Evolutionary conservation across 1,140 invertebrate species (phyloP), one percentile per base, ranked within the genome.

Genomic region (Diprion similis): DNA sequence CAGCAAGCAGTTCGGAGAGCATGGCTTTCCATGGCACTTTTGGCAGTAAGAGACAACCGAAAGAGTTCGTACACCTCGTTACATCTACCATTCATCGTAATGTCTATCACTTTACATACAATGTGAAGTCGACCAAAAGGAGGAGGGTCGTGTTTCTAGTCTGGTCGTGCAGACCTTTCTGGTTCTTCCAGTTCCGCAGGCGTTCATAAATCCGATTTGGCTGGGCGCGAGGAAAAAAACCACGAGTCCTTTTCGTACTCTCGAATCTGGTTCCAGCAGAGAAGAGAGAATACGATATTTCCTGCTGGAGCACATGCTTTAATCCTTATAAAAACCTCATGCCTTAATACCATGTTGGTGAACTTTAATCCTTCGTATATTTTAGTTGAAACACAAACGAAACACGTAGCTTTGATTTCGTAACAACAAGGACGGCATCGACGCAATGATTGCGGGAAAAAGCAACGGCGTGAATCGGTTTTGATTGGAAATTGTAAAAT

Each of bases 111-210:
- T 17, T 13, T 17, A 59, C 11, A 15, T 59, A 59, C n/a, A 59
- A 59, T 59, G 51, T 9, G 51, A 8, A 8, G n/a, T 59, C 51
- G 51, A 15, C 51, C 11, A 59, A 59, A 59, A 59, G 51, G 4
- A 59, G 51, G 51, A 17, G 11, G 11, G 51, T 17, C 11, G 51
- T 9, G 51, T 59, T 59, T 17, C n/a, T 17, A 17, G 51, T 9
- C 51, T 6, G 11, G 51, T 59, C 51, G 51, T 59, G 51, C n/a
- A 59, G 51, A 15, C 51, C 8, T 59, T 59, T 59, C 51, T 17
- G 51, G 51, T 59, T 59, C 51, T 59, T 59, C 51, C 51, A 59
- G 51, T 59, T 59, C 51, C n/a, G 51, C 11, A 59, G n/a, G 51
- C 51, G 4, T 59, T 59, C 4, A 59, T 59, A 59, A 59, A 59